These are phyloP conservation scores for Telenomus remus DNA, from an alignment of 1,140 invertebrate genomes.

Conservation along the genomic window DNA sequence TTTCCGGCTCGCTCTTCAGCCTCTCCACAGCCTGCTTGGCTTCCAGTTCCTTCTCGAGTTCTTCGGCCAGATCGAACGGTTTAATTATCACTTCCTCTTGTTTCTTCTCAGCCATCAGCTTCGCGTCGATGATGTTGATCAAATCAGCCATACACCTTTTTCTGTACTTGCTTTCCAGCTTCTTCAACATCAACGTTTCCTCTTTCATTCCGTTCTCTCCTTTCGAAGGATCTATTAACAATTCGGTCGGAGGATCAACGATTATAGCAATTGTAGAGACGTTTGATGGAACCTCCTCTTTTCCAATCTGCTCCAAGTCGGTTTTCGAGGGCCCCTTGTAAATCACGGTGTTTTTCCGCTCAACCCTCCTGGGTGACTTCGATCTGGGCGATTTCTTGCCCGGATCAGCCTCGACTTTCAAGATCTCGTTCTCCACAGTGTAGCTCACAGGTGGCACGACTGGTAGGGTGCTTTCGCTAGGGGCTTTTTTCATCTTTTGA, in stretches of 20 bases:
- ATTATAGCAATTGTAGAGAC: conserved; percentile 34
- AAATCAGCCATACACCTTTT: conserved; percentile 68
- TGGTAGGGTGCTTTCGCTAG: no score
- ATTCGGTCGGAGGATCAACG: conserved; percentile 39
- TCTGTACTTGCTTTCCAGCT: conserved; percentile 55
- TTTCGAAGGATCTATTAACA: no score
- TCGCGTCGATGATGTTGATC: conserved; percentile 67
- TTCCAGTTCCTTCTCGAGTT: conserved; percentile 1
- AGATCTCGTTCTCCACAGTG: conserved; percentile 11
- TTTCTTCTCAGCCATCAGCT: conserved; percentile 68
- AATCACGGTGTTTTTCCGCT: conserved; percentile 64
- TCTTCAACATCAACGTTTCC: conserved; percentile 8
- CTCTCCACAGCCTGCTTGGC: conserved; percentile 9
- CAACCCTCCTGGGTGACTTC: conserved; percentile 53
- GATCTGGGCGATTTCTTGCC: conserved; percentile 27
- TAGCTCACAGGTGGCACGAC: no score
- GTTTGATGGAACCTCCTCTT: conserved; percentile 8
- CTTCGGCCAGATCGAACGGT: background rate
- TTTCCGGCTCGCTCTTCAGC: conserved; percentile 1
- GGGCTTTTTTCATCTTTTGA: no score
- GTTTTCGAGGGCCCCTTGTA: conserved; percentile 62
- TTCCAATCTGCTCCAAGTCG: conserved; percentile 7
- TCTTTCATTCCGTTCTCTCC: background rate
- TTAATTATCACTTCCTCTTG: no score
- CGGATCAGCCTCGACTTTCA: background rate